A percentile compares a stretch with the other conserved stretches of the same genome.
These are phyloP conservation scores for Coryphaenoides rupestris DNA, from an alignment of 2,113 vertebrate genomes.

Conservation along the genomic window DNA sequence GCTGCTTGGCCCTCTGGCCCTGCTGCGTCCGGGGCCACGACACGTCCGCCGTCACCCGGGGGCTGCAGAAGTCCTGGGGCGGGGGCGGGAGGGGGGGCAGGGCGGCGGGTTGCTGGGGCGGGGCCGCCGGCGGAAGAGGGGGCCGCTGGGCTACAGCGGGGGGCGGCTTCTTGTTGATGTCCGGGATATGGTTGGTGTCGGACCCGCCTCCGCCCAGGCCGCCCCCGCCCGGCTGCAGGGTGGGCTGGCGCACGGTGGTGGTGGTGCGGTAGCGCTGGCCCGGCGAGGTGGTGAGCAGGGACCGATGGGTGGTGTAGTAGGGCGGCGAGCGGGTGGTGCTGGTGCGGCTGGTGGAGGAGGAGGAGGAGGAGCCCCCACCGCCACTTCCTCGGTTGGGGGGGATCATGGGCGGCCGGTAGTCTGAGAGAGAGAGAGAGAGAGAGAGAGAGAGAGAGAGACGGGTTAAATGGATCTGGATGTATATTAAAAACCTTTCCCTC, in stretches of 20 bases:
- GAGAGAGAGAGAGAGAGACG: background rate
- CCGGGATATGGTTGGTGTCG: slow-evolving; percentile 65
- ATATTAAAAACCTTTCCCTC: too few species aligned
- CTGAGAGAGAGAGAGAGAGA: slow-evolving; percentile 27
- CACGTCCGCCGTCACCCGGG: slow-evolving; percentile 83
- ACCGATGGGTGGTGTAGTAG: slow-evolving; percentile 71
- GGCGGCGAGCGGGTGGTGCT: slow-evolving; percentile 72
- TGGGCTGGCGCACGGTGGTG: slow-evolving; percentile 66
- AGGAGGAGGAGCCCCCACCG: slow-evolving; percentile 52
- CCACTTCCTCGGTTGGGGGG: slow-evolving; percentile 48
- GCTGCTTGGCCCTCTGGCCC: slow-evolving; percentile 90
- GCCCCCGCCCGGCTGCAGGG: slow-evolving; percentile 43
- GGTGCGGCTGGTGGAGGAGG: slow-evolving; percentile 74
- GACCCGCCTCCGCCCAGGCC: slow-evolving; percentile 27
- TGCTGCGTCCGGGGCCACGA: slow-evolving; percentile 92
- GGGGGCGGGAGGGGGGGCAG: slow-evolving; percentile 78
- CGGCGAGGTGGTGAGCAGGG: slow-evolving; percentile 70
- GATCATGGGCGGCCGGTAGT: slow-evolving; percentile 57
- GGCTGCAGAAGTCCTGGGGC: slow-evolving; percentile 82
- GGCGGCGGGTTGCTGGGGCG: slow-evolving; percentile 50
- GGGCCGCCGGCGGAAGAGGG: too few species aligned
- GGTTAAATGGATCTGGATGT: too few species aligned
- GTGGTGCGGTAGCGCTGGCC: slow-evolving; percentile 81
- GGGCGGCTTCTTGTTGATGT: slow-evolving; percentile 61
- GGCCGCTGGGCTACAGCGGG: slow-evolving; percentile 40